These are phyloP conservation scores for Drosophila pandora DNA, from an alignment of 1,140 invertebrate species.

Conservation along the genomic window DNA sequence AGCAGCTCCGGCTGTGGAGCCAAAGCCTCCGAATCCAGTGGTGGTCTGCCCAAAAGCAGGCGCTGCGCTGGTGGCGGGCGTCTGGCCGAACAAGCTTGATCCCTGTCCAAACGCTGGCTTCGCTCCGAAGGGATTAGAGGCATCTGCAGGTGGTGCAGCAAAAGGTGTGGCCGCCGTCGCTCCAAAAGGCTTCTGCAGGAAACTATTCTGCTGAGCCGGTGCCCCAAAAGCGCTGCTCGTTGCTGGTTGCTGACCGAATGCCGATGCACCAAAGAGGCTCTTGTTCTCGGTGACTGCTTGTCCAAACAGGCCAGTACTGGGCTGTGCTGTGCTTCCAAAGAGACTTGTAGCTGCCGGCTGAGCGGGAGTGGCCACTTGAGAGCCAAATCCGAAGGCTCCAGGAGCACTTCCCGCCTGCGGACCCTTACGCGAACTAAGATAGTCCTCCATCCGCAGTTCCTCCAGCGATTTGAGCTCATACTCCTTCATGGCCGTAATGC, in stretches of 20 bases:
- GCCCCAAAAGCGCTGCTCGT: constrained; percentile 82
- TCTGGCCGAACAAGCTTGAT: constrained; percentile 71
- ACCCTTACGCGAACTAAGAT: constrained; percentile 94
- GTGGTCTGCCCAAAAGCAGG: constrained; percentile 76
- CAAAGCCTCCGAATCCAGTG: constrained; percentile 84
- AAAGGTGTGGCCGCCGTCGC: constrained; percentile 86
- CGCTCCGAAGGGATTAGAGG: constrained; percentile 83
- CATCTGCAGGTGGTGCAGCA: constrained; percentile 85
- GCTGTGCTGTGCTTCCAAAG: constrained; percentile 82
- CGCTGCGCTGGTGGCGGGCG: constrained; percentile 77
- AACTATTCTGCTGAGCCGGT: constrained; percentile 72
- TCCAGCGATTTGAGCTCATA: constrained; percentile 97
- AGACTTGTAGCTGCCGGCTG: constrained; percentile 70
- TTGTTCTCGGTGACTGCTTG: constrained; percentile 73
- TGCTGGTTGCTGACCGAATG: constrained; percentile 82
- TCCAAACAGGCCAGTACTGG: constrained; percentile 83
- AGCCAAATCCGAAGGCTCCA: constrained; percentile 85
- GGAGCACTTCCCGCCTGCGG: constrained; percentile 83
- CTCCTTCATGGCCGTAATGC: constrained; percentile 99
- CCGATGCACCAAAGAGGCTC: constrained; percentile 67
- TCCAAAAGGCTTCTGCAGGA: constrained; percentile 84
- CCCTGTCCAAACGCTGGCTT: constrained; percentile 82
- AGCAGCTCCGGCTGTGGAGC: constrained; percentile 60
- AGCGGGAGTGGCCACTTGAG: constrained; percentile 50
- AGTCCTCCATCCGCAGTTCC: constrained; percentile 97